phyloP scores from a whole-genome alignment of 2,113 vertebrate species.

The Podiceps cristatus region DNA sequence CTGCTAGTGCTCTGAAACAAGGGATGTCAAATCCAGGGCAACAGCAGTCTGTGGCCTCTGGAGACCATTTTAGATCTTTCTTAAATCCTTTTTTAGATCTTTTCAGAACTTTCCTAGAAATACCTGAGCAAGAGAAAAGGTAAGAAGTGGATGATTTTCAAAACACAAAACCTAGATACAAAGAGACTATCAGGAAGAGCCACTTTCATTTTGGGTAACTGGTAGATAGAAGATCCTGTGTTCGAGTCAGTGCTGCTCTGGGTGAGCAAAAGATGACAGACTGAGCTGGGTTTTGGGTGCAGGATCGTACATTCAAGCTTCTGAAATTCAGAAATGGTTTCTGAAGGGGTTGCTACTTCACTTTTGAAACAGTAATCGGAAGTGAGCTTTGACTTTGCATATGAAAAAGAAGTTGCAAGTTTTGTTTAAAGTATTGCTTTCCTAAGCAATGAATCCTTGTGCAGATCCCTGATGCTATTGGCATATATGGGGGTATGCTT shows the following conservation, averaged over 20 bases:
- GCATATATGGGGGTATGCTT: accelerated
- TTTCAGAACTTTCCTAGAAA: neutral
- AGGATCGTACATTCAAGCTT: neutral
- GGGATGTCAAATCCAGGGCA: neutral
- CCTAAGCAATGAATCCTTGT: neutral
- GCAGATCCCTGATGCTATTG: accelerated
- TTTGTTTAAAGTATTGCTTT: neutral
- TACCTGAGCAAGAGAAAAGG: neutral
- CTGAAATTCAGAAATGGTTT: neutral
- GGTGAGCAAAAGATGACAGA: neutral
- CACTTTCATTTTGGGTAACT: neutral
- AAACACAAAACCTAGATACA: neutral
- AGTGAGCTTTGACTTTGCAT: neutral
- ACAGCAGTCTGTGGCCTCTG: neutral
- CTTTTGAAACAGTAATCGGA: neutral
- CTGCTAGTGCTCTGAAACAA: neutral
- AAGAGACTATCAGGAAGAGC: neutral
- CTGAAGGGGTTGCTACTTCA: neutral
- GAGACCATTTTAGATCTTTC: neutral
- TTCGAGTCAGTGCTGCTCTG: neutral
- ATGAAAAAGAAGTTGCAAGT: neutral
- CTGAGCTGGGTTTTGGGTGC: neutral
- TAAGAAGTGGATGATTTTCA: neutral
- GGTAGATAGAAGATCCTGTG: neutral
- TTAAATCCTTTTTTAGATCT: neutral